These are phyloP conservation scores for Magallana gigas DNA, from an alignment of 1,140 invertebrate species.

Conservation along the genomic window DNA sequence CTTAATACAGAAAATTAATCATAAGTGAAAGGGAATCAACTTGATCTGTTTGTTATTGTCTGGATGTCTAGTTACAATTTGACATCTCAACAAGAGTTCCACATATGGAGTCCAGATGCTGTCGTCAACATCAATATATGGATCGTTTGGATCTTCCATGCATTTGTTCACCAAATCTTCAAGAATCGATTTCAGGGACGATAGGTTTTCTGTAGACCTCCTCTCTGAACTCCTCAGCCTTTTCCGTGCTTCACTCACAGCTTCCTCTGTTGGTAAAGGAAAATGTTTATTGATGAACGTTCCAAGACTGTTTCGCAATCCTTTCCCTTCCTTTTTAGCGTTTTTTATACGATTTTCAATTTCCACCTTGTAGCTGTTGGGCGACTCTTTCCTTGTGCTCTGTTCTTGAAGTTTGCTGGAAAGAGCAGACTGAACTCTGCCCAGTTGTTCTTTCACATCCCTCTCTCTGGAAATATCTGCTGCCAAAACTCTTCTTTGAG, in stretches of 20 bases:
- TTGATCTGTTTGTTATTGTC: constrained; percentile 64
- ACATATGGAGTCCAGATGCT: constrained; percentile 67
- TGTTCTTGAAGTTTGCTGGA: not conserved
- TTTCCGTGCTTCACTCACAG: constrained; percentile 51
- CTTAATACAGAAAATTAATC: not conserved
- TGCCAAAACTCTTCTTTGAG: constrained; percentile 19
- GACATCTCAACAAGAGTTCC: constrained; percentile 64
- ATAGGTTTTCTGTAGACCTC: constrained; percentile 37
- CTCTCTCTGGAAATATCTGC: not conserved
- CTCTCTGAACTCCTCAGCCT: constrained; percentile 54
- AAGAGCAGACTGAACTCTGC: not conserved
- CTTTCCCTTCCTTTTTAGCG: constrained; percentile 44
- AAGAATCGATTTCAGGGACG: constrained; percentile 54
- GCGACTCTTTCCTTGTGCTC: constrained; percentile 1
- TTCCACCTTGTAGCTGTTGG: not conserved
- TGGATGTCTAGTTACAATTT: constrained; percentile 64
- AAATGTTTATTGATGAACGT: constrained; percentile 58
- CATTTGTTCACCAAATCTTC: constrained; percentile 64
- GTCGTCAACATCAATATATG: constrained; percentile 60
- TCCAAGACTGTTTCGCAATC: constrained; percentile 46
- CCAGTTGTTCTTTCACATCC: not conserved
- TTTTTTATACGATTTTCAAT: constrained; percentile 46
- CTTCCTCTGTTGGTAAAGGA: constrained; percentile 51
- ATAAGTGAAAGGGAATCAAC: constrained; percentile 66
- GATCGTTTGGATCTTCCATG: constrained; percentile 66